Evolutionary conservation across 1,140 invertebrate species (phyloP).

Genomic region (Whitmania pigra): DNA sequence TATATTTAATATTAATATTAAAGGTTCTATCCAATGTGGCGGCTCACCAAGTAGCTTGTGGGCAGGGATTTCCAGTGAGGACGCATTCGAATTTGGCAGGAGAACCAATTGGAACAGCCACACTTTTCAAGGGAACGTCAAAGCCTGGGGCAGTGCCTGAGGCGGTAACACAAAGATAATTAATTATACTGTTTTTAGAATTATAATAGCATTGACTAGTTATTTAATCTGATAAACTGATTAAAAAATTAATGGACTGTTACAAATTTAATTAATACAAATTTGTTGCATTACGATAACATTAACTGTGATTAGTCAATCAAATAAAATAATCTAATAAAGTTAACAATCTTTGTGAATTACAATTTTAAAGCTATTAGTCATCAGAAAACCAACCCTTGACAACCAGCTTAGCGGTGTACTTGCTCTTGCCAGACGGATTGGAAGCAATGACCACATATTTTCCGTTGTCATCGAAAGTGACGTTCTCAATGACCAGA

Average conservation of each 20-base stretch:
- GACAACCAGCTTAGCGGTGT: neutral
- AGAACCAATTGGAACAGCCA: neutral
- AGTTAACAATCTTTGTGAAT: too few species aligned
- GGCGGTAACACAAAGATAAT: too few species aligned
- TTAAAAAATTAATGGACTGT: too few species aligned
- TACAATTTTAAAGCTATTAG: too few species aligned
- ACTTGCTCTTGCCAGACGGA: constrained; percentile 7
- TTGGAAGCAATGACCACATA: constrained; percentile 10
- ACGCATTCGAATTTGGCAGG: constrained; percentile 4
- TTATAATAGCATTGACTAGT: too few species aligned
- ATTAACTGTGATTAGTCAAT: too few species aligned
- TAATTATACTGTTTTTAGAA: too few species aligned
- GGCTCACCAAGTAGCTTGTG: neutral
- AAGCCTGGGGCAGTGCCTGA: constrained; percentile 2
- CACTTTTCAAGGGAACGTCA: neutral
- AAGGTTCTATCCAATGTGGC: neutral
- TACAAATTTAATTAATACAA: too few species aligned
- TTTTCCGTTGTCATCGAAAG: constrained; percentile 6
- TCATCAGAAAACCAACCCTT: neutral
- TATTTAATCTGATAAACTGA: too few species aligned
- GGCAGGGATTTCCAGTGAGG: neutral
- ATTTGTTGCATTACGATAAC: too few species aligned
- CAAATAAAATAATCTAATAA: too few species aligned
- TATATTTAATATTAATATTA: too few species aligned
- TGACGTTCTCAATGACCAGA: neutral